Evolutionary conservation across 2,113 vertebrate species (phyloP), one percentile per base, ranked within the genome.

Genomic region (Ramphastos sulfuratus): DNA sequence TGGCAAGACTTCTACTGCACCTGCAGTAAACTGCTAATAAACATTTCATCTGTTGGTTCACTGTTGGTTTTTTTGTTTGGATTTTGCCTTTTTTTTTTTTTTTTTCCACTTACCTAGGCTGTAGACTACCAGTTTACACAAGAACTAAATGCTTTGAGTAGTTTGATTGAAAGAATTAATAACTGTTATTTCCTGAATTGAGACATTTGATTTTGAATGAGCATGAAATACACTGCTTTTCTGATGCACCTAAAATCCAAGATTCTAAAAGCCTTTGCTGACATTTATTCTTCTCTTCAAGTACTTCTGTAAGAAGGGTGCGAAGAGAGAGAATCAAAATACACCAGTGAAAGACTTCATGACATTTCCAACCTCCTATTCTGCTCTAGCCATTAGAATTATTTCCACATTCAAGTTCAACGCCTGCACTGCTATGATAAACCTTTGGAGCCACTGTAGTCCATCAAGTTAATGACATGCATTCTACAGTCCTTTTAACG

Each of bases 181-280:
- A 89, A 89, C 82, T 60, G 60, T 93, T 94, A 94, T 95, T 92
- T 96, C 78, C 80, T 82, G 76, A 90, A 87, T 33, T 4, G 79
- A 94, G 37, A 83, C 48, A 82, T 87, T 75, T 69, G 9, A 78
- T 84, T 91, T 77, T 24, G 31, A 91, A 89, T 85, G 54, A 67
- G 55, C 78, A 33, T 39, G 61, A 83, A 93, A 89, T 33, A 86
- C 66, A 52, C 87, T 15, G 10, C 70, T 87, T 82, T 89, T 77
- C 79, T 50, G 48, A 77, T 54, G 60, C 54, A 65, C 42, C 78
- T 67, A 85, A 89, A 89, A n/a, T 12, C 48, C 60, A 65, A 87
- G 78, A 89, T 64, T 91, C 79, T 77, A 35, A 94, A 94, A 85
- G 60, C 59, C 37, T 87, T 85, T 60, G 28, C 74, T 95, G 93